These are phyloP conservation scores for Chiloscyllium punctatum DNA, from an alignment of 2,797 vertebrate species.

Conservation along the genomic window DNA sequence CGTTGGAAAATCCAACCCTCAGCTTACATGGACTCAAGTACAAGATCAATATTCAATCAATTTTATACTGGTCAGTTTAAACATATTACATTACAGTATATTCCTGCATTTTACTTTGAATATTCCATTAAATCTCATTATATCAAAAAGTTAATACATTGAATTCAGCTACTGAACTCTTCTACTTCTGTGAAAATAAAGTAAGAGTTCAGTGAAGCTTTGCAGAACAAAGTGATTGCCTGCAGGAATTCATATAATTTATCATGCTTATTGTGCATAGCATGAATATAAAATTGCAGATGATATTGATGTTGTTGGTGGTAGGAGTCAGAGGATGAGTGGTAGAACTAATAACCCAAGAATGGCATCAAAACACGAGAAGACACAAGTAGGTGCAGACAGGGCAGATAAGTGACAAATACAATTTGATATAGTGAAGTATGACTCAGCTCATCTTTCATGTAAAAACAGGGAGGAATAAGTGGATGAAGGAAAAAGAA, in stretches of 20 bases:
- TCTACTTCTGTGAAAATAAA: not conserved
- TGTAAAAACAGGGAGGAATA: not conserved
- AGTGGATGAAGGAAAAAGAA: not conserved
- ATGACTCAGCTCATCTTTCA: not conserved
- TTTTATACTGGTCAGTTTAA: slow-evolving; percentile 13
- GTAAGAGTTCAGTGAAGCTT: not conserved
- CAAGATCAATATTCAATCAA: slow-evolving; percentile 5
- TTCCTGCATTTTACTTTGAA: not conserved
- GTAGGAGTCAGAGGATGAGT: not conserved
- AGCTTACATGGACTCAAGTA: not conserved
- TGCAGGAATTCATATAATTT: not conserved
- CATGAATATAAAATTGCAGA: not conserved
- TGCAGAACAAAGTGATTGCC: not conserved
- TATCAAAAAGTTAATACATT: not conserved
- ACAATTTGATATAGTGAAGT: not conserved
- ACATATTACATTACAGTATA: not conserved
- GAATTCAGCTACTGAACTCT: not conserved
- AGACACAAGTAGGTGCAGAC: not conserved
- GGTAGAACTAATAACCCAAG: not conserved
- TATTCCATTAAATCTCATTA: slow-evolving; percentile 17
- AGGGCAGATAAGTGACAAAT: not conserved
- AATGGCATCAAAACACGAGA: not conserved
- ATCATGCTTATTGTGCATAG: not conserved
- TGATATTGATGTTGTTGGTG: not conserved
- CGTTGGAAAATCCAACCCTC: slow-evolving; percentile 11